These are phyloP conservation scores for Marisa cornuarietis DNA, from an alignment of 1,140 invertebrate genomes.

Conservation along the genomic window DNA sequence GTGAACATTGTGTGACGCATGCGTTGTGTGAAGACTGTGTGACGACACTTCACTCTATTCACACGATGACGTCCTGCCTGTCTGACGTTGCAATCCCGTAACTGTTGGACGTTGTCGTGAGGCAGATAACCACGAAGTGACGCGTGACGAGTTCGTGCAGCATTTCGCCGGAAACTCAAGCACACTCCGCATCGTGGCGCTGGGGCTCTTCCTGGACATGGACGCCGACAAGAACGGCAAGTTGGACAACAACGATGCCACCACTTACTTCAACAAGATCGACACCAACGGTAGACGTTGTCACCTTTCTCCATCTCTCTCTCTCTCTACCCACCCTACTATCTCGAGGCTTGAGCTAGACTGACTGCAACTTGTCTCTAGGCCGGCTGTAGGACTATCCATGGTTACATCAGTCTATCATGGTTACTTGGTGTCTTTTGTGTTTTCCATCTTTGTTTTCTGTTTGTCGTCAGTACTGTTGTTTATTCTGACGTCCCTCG, in stretches of 20 bases:
- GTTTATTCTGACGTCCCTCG: too few relatives aligned
- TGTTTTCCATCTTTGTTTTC: too few relatives aligned
- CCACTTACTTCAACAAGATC: conserved; percentile 34
- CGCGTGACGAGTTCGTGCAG: conserved; percentile 26
- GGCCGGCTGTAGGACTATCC: too few relatives aligned
- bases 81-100: not conserved
- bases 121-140: conserved; percentile 26
- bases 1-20: not conserved
- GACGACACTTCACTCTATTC: not conserved
- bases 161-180: conserved; percentile 26
- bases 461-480: too few relatives aligned
- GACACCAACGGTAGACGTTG: conserved; percentile 28
- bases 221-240: conserved; percentile 32
- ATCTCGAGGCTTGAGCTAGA: too few relatives aligned
- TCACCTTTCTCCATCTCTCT: too few relatives aligned
- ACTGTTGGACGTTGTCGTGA: not conserved
- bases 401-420: too few relatives aligned
- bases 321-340: too few relatives aligned
- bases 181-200: conserved; percentile 22
- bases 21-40: not conserved
- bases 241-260: conserved; percentile 25
- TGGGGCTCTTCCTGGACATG: conserved; percentile 34
- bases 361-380: too few relatives aligned
- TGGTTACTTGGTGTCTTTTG: too few relatives aligned
- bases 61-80: not conserved